phyloP scores from a whole-genome alignment of 2,888 invertebrate species.

The Allolobophora icterica region DNA sequence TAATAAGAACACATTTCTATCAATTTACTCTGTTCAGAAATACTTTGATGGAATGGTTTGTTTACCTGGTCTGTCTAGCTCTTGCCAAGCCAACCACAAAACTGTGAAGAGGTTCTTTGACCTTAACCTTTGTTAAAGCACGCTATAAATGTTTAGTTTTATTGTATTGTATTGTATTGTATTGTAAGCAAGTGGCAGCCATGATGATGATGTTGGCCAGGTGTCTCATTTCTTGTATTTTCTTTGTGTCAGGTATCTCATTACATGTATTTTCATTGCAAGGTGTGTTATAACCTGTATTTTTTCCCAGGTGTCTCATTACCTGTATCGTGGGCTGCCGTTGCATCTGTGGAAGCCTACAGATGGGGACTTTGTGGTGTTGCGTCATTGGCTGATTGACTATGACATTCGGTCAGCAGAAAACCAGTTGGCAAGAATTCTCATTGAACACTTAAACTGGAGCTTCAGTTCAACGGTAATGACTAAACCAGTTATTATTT shows the following conservation, averaged over 20 bases:
- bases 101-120: too few species aligned
- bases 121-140: too few species aligned
- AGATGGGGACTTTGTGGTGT: conserved; percentile 72
- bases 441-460: conserved; percentile 78
- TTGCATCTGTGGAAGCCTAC: conserved; percentile 75
- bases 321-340: conserved; percentile 78
- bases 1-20: too few species aligned
- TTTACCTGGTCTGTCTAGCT: too few species aligned
- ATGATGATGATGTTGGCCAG: not conserved
- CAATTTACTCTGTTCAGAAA: too few species aligned
- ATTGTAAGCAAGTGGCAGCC: too few species aligned
- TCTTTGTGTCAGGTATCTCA: not conserved
- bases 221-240: not conserved
- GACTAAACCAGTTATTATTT: not conserved
- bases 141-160: too few species aligned
- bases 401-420: conserved; percentile 72
- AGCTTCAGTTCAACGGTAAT: conserved; percentile 57
- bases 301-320: conserved; percentile 69
- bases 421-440: conserved; percentile 75
- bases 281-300: not conserved
- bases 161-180: too few species aligned
- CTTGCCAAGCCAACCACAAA: too few species aligned
- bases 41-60: too few species aligned
- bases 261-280: not conserved
- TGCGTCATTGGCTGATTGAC: conserved; percentile 75